Base-by-base conservation (phyloP, 92 coral and sea anemone species). In the Pocillopora meandrina region DNA sequence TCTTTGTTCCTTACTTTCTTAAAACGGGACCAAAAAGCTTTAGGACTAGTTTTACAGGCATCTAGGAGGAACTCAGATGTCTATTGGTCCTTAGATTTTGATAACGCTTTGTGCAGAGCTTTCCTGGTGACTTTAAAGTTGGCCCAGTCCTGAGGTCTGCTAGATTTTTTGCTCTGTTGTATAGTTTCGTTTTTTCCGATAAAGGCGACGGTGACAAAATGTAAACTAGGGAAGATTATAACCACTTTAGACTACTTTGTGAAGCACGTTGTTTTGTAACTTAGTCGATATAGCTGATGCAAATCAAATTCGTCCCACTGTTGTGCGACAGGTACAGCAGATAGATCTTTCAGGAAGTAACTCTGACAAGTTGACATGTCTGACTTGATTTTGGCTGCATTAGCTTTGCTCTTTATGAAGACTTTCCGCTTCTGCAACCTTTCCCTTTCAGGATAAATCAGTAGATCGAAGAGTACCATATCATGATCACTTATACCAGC, bases 41-140 rank as follows among this genome's bases (percentile, higher is more conserved):
- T 62, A 62, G 16, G 66, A 62, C 66, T 62, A 19, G 66, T 17
- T 10, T 10, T 62, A 14, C 19, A 20, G 66, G 66, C 66, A 62
- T 62, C 66, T 62, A 62, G 18, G 66, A 62, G 66, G 66, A 61
- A 61, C 65, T 61, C 65, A 61, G 65, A 13, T 61, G 65, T 61
- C 13, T 61, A 61, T 61, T 61, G 66, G 19, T 62, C 66, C 66
- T 13, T 1, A 62, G 66, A 13, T 62, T 62, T 62, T 61, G 65
- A 26, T 26, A 26, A 26, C 31, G 31, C 31, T 26, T 26, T 26
- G 31, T 26, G 31, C 31, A 26, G 31, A 11, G 66, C 66, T 20
- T 62, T 62, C n/a, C 66, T 13, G n/a, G 66, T 17, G 16, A 62
- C 14, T 7, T 62, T 62, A 16, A 62, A 62, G 66, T 62, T 62